Base-by-base conservation (phyloP, 2,888 invertebrate species). In the Cabera pusaria region DNA sequence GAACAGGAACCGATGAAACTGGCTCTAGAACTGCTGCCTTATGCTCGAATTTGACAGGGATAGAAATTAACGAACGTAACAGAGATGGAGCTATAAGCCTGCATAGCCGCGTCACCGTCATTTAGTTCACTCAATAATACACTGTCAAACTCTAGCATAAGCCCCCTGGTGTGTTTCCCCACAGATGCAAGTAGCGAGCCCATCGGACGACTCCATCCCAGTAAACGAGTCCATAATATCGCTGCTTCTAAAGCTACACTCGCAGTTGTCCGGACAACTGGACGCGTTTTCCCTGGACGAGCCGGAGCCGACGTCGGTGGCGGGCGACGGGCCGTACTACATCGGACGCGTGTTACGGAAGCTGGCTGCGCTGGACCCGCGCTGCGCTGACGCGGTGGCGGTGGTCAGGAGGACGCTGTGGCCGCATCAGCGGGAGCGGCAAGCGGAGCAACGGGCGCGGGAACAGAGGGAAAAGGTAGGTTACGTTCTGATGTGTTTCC, bases 211-310 rank as follows among this genome's bases (percentile, higher is more conserved):
- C 19, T 81, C 91, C 18, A 88, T 94, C 6, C 90, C 91, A 11
- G 91, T 96, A 34, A 95, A 95, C 61, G 97, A 97, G 75, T 98
- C 97, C 44, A 95, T 98, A 48, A 93, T 98, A 54, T 97, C 97
- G 0, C 83, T 98, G 29, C 87, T 98, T 22, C 84, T 98, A 32
- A 97, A 96, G 72, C 90, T 98, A 6, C 98, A 98, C 78, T 96
- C 96, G 1, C 97, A 97, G 70, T 87, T 98, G 20, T 95, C 96
- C 0, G 96, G 96, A 0, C 84, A 92, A 5, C 92, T 95, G 4
- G 96, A 97, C 68, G 96, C 96, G 48, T 98, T 94, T 69, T 90
- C 92, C 7, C 59, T 92, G 7, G 91, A 91, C 27, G 92, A 92
- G 71, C 79, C 80, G 0, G 68, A 73, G 12, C 74, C 79, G 0